These are phyloP conservation scores for Geotrupes spiniger DNA, from an alignment of 2,888 invertebrate species.

Conservation along the genomic window DNA sequence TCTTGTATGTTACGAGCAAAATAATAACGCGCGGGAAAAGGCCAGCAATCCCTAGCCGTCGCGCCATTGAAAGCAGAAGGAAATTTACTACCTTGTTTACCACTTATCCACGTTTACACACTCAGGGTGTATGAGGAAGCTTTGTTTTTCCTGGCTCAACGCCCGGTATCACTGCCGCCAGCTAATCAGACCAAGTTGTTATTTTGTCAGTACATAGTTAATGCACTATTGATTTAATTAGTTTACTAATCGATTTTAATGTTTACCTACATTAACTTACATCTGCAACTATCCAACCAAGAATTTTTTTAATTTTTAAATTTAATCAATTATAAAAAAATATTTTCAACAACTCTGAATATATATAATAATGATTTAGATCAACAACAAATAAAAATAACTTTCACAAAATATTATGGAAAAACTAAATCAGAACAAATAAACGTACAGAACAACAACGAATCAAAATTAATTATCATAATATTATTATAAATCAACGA, in stretches of 20 bases:
- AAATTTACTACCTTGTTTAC: conserved; percentile 54
- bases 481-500: too few species aligned
- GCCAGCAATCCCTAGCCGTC: conserved; percentile 33
- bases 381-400: too few species aligned
- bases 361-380: too few species aligned
- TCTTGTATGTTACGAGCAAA: conserved; percentile 24
- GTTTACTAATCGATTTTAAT: conserved; percentile 7
- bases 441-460: too few species aligned
- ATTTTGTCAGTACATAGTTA: conserved; percentile 45
- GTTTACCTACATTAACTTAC: conserved; percentile 2
- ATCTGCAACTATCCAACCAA: neutral
- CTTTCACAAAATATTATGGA: too few species aligned
- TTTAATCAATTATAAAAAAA: too few species aligned
- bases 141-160: conserved; percentile 50
- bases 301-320: too few species aligned
- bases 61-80: conserved; percentile 40
- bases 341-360: too few species aligned
- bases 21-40: conserved; percentile 30
- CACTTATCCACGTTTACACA: conserved; percentile 52
- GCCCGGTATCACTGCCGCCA: conserved; percentile 42
- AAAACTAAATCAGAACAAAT: too few species aligned
- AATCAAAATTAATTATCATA: too few species aligned
- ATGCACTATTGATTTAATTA: conserved; percentile 41
- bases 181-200: conserved; percentile 47
- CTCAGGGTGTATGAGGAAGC: conserved; percentile 41